Evolutionary conservation across 2,888 invertebrate genomes (phyloP).

Genomic region (Ischnus inquisitorius): DNA sequence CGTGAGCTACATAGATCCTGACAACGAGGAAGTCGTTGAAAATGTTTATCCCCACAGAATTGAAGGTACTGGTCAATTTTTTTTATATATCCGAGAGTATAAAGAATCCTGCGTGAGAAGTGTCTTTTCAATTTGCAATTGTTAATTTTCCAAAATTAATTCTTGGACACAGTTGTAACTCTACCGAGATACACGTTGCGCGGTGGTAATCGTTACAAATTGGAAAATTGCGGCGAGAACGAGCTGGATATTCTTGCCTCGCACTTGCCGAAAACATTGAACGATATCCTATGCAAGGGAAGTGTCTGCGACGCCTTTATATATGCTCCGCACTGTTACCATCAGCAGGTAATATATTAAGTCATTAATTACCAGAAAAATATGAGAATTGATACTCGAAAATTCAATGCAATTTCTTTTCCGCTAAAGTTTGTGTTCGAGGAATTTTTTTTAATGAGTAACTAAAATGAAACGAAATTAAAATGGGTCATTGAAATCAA

Average conservation of each 20-base stretch:
- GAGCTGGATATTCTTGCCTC: constrained; percentile 75
- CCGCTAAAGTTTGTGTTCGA: too few species aligned
- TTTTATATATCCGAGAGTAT: not conserved
- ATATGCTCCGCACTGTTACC: constrained; percentile 76
- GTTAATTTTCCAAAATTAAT: constrained; percentile 38
- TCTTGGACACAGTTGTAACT: constrained; percentile 73
- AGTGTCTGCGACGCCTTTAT: constrained; percentile 77
- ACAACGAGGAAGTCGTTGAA: constrained; percentile 77
- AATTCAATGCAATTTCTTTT: too few species aligned
- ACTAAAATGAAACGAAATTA: too few species aligned
- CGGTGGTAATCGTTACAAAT: constrained; percentile 76
- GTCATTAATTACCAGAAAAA: not conserved
- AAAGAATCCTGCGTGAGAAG: not conserved
- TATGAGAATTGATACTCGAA: not conserved
- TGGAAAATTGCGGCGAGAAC: constrained; percentile 76
- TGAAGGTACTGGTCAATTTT: constrained; percentile 70
- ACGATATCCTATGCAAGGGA: constrained; percentile 76
- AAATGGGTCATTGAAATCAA: too few species aligned
- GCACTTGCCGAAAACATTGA: constrained; percentile 76
- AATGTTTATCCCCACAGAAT: constrained; percentile 76
- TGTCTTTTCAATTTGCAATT: not conserved
- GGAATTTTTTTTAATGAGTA: too few species aligned
- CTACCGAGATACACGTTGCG: constrained; percentile 77
- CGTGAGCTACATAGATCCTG: constrained; percentile 77
- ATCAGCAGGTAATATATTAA: constrained; percentile 69